phyloP scores from a whole-genome alignment of 2,888 invertebrate species.

The Dryocosmus kuriphilus region DNA sequence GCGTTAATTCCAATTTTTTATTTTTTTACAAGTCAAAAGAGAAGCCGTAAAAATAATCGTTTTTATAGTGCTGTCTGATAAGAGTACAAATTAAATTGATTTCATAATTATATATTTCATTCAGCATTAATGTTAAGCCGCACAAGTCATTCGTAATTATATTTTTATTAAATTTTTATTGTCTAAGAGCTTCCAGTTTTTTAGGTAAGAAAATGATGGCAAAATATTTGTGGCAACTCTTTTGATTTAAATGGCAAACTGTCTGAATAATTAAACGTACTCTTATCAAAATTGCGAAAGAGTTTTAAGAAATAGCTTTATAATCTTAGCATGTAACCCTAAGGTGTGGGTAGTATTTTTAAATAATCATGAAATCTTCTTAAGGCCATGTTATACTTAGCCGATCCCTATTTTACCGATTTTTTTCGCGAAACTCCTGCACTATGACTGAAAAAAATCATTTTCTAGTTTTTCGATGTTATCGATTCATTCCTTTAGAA shows the following conservation, averaged over 20 bases:
- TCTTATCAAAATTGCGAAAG: constrained; percentile 10
- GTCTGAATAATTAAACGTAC: constrained; percentile 18
- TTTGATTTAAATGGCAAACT: not conserved
- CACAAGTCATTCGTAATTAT: constrained; percentile 13
- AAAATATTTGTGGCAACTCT: constrained; percentile 14
- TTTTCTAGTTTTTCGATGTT: no score
- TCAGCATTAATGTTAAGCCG: constrained; percentile 21
- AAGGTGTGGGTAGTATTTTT: constrained; percentile 29
- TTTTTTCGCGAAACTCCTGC: not conserved
- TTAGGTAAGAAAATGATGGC: not conserved
- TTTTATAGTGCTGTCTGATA: constrained; percentile 13
- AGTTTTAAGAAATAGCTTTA: constrained; percentile 5
- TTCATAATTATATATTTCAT: constrained; percentile 1
- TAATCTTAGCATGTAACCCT: constrained; percentile 23
- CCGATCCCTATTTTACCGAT: no score
- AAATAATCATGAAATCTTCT: constrained; percentile 11
- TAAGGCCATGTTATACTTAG: no score
- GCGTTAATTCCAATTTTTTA: not conserved
- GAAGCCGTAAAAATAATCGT: not conserved
- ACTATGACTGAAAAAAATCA: no score
- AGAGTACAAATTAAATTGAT: constrained; percentile 5
- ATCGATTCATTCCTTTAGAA: no score
- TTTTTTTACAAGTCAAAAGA: constrained; percentile 24
- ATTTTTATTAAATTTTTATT: constrained; percentile 1
- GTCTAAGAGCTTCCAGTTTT: constrained; percentile 17